A percentile compares a stretch with the other conserved stretches of the same genome.
phyloP scores from a whole-genome alignment of 2,113 vertebrate species.

The Aleadryas rufinucha region DNA sequence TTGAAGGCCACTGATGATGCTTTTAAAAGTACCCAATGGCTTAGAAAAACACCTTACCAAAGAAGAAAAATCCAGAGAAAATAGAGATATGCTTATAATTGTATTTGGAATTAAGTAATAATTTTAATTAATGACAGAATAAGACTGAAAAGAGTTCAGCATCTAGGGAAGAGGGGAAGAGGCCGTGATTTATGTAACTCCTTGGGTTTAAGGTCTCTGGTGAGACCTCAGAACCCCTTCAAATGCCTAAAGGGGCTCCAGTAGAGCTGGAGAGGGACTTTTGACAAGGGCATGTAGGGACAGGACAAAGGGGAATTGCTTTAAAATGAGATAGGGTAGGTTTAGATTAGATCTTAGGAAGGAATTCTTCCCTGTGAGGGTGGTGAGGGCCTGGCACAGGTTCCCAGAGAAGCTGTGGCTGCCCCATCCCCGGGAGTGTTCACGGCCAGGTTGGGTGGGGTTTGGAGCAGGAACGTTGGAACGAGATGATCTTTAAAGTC shows the following conservation, averaged over 20 bases:
- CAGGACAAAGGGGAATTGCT: neutral
- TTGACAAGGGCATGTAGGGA: neutral
- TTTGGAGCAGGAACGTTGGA: neutral
- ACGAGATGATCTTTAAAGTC: neutral
- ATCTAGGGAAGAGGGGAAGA: neutral
- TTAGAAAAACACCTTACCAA: neutral
- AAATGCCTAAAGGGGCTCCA: neutral
- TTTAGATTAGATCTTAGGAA: neutral
- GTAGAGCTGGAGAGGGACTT: neutral
- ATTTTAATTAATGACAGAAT: neutral
- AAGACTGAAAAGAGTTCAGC: neutral
- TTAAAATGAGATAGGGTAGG: neutral
- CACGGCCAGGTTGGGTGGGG: neutral
- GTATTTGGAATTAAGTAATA: neutral
- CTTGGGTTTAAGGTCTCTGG: neutral
- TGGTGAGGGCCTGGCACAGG: neutral
- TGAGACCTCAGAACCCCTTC: neutral
- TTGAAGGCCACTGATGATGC: neutral
- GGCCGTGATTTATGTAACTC: neutral
- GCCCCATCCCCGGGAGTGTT: neutral
- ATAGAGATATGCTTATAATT: neutral
- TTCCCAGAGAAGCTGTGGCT: neutral
- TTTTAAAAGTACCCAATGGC: neutral
- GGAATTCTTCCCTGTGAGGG: neutral
- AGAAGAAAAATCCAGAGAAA: neutral